Evolutionary conservation across 2,888 invertebrate genomes (phyloP).

Genomic region (Ornithoptera alexandrae): DNA sequence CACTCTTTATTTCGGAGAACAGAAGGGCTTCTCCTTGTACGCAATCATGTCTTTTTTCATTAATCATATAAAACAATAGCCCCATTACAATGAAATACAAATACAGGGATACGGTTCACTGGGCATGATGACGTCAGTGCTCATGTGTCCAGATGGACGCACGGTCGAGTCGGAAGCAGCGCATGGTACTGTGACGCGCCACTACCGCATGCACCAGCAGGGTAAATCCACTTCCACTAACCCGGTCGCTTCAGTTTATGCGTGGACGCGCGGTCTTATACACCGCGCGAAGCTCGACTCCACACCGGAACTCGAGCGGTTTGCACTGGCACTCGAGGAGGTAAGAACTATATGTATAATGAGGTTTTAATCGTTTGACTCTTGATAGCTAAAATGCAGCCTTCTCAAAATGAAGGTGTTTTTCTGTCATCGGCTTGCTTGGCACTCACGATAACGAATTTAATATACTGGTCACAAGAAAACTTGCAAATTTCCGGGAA

Average conservation of each 20-base stretch:
- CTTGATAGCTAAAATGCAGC: background rate
- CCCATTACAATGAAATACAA: background rate
- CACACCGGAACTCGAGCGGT: constrained; percentile 86
- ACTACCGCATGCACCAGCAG: constrained; percentile 92
- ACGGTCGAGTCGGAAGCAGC: constrained; percentile 95
- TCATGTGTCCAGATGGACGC: constrained; percentile 90
- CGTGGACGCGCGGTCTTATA: constrained; percentile 92
- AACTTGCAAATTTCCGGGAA: no score
- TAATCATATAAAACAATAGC: no score
- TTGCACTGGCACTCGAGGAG: constrained; percentile 85
- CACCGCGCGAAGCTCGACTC: constrained; percentile 91
- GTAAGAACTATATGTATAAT: constrained; percentile 40
- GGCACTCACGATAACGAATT: no score
- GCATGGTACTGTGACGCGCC: constrained; percentile 94
- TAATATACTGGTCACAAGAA: no score
- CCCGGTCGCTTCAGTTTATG: constrained; percentile 94
- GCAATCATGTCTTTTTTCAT: background rate
- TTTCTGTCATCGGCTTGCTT: no score
- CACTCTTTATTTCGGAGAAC: no score
- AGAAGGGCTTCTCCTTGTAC: background rate
- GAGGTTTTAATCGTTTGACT: background rate
- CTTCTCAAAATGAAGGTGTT: no score
- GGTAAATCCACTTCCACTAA: constrained; percentile 93
- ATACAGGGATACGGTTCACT: constrained; percentile 86
- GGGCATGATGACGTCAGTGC: constrained; percentile 94